Base-by-base conservation (phyloP, 2,113 vertebrate species). In the Siniperca knerii region DNA sequence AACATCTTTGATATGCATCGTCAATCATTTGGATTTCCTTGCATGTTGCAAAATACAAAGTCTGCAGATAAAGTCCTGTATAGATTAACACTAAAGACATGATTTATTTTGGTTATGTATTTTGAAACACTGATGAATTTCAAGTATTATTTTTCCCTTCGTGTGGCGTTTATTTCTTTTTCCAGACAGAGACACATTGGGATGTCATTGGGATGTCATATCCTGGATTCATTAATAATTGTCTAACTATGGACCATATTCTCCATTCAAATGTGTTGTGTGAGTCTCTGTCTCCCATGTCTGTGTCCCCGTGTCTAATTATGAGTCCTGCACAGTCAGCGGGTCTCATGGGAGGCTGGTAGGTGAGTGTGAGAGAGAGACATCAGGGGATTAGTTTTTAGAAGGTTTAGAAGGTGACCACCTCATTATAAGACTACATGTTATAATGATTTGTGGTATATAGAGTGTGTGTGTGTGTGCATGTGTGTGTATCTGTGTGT, bases 401-500 rank as follows among this genome's bases (percentile, higher is more conserved):
- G 85, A 77, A 82, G 90, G 92, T 91, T 92, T 91, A 90, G 82
- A 89, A 89, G 92, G 93, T 94, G 93, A 85, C 92, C 87, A 92
- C 89, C 91, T 94, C 92, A 94, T 94, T 92, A 92, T 90, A 87
- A 67, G 86, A 87, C 81, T 87, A 79, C 83, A 75, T 81, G 80
- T 87, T 93, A 75, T 94, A 93, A 93, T 93, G 92, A 93, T 92
- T 86, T 83, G 81, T 75, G 81, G 64, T 81, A 33, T 84, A 78
- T 64, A 37, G 70, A 4, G 40, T 64, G 35, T 79, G 50, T 77
- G 46, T 81, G 37, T 75, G 55, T 71, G 69, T 67, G 58, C 40
- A 50, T 75, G 79, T 69, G 15, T 54, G 57, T 72, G 68, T 35
- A 62, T 64, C 12, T 62, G 46, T 82, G 76, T 77, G 77, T 89